phyloP scores from a whole-genome alignment of 53 echinoderm and acorn worm genomes.

The Apostichopus leukothele region DNA sequence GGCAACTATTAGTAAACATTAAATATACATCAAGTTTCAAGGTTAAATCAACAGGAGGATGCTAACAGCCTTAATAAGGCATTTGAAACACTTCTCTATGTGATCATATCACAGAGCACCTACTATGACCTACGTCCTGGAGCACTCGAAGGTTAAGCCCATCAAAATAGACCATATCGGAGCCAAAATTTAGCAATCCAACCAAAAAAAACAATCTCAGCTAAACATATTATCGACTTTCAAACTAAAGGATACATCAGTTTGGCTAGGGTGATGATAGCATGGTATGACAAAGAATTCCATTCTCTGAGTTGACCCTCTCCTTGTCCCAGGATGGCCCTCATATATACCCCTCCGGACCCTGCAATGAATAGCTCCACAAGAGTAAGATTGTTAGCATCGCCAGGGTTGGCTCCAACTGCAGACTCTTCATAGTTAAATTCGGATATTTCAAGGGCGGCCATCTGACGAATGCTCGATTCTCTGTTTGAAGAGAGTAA shows the following conservation, averaged over 20 bases:
- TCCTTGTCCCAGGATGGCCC: conserved; percentile 68
- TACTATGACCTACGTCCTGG: too few relatives aligned
- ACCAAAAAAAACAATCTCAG: too few relatives aligned
- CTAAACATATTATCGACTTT: too few relatives aligned
- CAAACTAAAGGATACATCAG: conserved; percentile 86
- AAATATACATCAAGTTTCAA: too few relatives aligned
- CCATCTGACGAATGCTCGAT: conserved; percentile 76
- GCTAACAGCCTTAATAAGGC: too few relatives aligned
- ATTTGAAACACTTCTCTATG: too few relatives aligned
- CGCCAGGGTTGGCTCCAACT: conserved; percentile 1
- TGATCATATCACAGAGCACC: too few relatives aligned
- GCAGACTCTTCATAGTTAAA: neutral
- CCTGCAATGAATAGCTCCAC: conserved; percentile 83
- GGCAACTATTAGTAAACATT: too few relatives aligned
- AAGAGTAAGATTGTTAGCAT: conserved; percentile 54
- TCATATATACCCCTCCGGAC: conserved; percentile 74
- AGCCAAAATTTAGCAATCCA: too few relatives aligned
- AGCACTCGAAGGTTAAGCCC: too few relatives aligned
- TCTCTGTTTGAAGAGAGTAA: conserved; percentile 51
- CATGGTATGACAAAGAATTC: conserved; percentile 62
- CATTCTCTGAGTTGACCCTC: conserved; percentile 57
- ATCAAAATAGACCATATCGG: too few relatives aligned
- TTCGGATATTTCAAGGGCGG: conserved; percentile 81
- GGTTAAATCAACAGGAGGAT: too few relatives aligned
- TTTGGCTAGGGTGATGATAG: conserved; percentile 65